These are phyloP conservation scores for Caiman crocodilus DNA, from an alignment of 2,797 vertebrate genomes.

Conservation along the genomic window DNA sequence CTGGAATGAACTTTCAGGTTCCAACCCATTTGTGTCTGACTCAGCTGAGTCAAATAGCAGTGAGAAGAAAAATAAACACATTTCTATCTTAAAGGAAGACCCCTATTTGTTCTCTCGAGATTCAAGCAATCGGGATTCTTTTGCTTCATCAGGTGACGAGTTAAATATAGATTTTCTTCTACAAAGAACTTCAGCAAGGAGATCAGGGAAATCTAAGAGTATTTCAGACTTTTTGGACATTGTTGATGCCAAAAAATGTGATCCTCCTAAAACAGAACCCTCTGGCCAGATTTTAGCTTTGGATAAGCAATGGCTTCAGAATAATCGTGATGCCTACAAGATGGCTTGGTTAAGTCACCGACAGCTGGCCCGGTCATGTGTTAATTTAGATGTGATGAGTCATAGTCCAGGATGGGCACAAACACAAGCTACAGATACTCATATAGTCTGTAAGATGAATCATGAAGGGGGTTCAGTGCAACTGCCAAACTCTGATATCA, in stretches of 20 bases:
- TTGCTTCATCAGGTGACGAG: constrained; percentile 92
- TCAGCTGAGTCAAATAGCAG: constrained; percentile 84
- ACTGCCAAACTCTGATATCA: constrained; percentile 90
- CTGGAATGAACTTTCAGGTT: constrained; percentile 91
- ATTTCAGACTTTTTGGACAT: constrained; percentile 91
- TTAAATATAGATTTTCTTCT: constrained; percentile 83
- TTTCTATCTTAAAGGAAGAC: constrained; percentile 83
- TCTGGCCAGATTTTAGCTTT: constrained; percentile 81
- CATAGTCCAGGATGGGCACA: constrained; percentile 97
- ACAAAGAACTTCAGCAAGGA: constrained; percentile 78
- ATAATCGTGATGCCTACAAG: constrained; percentile 95
- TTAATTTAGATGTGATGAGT: constrained; percentile 91
- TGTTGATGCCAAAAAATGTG: constrained; percentile 78
- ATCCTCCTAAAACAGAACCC: constrained; percentile 54
- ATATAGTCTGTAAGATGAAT: constrained; percentile 87
- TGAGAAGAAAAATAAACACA: constrained; percentile 66
- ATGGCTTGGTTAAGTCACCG: constrained; percentile 97
- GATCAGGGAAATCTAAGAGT: constrained; percentile 90
- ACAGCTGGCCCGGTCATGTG: constrained; percentile 93
- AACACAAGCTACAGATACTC: constrained; percentile 91
- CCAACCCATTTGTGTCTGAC: constrained; percentile 95
- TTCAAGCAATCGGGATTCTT: constrained; percentile 81
- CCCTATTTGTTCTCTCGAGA: constrained; percentile 78
- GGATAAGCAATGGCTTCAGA: constrained; percentile 89
- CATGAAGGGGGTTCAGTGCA: constrained; percentile 90